Conservation (phyloP, 2,797 vertebrate genomes). For the Paratrypauchen microcephalus region DNA sequence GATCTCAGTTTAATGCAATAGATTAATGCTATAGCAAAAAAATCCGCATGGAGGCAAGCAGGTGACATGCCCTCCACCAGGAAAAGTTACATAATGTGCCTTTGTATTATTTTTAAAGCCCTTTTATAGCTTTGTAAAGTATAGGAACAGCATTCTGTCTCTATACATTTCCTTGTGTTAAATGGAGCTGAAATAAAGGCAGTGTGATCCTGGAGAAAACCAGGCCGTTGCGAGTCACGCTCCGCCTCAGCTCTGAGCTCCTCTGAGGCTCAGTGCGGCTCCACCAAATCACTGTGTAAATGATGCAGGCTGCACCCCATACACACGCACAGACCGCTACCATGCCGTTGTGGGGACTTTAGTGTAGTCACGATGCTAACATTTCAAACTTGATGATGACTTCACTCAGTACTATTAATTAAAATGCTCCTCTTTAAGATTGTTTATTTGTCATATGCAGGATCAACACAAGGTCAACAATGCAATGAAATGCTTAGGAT, state of each 20-base stretch:
- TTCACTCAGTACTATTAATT: no score
- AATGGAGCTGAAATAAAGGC: conserved; percentile 26
- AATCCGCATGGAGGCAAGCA: not conserved
- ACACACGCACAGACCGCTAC: not conserved
- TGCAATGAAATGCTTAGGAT: no score
- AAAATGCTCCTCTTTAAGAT: no score
- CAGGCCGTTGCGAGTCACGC: conserved; percentile 36
- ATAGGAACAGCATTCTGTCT: not conserved
- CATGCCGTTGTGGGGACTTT: not conserved
- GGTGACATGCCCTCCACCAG: no score
- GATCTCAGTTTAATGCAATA: not conserved
- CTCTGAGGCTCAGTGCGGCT: conserved; percentile 27
- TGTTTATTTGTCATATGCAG: no score
- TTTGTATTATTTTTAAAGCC: not conserved
- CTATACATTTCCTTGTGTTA: conserved; percentile 19
- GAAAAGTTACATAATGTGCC: no score
- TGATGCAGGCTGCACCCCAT: conserved; percentile 22
- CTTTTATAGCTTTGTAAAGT: not conserved
- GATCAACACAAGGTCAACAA: no score
- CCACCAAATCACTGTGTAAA: conserved; percentile 48
- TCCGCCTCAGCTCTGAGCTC: conserved; percentile 25
- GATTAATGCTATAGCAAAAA: not conserved
- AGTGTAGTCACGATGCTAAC: not conserved
- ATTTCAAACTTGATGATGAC: not conserved
- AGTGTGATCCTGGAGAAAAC: conserved; percentile 9